phyloP scores from a whole-genome alignment of 2,797 vertebrate species.

The Rhincodon typus region DNA sequence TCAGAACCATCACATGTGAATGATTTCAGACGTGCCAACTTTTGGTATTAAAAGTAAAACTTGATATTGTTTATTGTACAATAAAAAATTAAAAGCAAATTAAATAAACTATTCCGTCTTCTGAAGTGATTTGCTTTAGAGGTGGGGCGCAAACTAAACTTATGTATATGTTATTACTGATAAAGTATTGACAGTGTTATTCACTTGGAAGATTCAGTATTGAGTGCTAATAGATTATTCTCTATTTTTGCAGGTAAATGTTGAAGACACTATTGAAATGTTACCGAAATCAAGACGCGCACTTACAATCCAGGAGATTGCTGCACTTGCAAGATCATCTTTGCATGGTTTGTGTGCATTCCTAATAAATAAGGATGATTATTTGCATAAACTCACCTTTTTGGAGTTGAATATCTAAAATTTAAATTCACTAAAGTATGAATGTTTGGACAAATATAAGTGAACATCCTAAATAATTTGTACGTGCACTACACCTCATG shows the following conservation, averaged over 20 bases:
- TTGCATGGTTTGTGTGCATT: conserved; percentile 68
- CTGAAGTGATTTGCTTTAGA: not conserved
- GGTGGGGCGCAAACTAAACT: not conserved
- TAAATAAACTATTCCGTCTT: not conserved
- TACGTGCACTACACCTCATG: not conserved
- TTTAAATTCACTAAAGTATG: not conserved
- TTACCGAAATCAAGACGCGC: conserved; percentile 94
- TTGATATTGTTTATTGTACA: not conserved
- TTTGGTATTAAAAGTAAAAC: not conserved
- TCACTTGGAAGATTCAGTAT: not conserved
- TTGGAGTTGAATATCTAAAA: not conserved
- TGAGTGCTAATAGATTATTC: not conserved
- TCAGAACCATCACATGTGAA: not conserved
- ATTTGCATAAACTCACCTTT: not conserved
- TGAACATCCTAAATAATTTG: not conserved
- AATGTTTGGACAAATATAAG: not conserved
- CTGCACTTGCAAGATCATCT: conserved; percentile 88
- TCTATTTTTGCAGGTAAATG: conserved; percentile 75
- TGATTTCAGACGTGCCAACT: not conserved
- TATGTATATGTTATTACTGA: not conserved
- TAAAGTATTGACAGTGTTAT: not conserved
- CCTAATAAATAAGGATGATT: not conserved
- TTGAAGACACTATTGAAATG: conserved; percentile 91
- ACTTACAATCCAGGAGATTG: conserved; percentile 94
- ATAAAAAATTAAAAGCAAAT: not conserved